These are phyloP conservation scores for Novumbra hubbsi DNA, from an alignment of 2,797 vertebrate species.

Conservation along the genomic window DNA sequence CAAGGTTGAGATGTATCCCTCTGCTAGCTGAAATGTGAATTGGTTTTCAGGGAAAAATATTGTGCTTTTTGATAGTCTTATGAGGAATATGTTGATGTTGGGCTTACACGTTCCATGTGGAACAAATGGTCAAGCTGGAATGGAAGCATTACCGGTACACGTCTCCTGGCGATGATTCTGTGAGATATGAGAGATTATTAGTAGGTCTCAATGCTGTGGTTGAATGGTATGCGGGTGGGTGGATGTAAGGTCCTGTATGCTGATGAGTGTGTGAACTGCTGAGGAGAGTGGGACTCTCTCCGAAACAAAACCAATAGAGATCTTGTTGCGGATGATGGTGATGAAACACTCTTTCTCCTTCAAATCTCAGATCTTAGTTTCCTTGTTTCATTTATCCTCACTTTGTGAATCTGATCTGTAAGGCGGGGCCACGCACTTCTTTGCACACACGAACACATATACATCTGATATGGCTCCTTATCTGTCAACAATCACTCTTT, in stretches of 20 bases:
- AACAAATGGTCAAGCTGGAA: not conserved
- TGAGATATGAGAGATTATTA: conserved; percentile 55
- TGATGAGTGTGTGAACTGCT: conserved; percentile 43
- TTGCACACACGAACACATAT: not conserved
- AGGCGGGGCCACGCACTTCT: not conserved
- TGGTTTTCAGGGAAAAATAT: no score
- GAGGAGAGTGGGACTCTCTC: conserved; percentile 40
- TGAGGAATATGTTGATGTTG: no score
- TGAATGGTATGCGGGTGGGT: conserved; percentile 44
- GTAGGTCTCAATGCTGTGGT: conserved; percentile 48
- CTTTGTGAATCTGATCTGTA: not conserved
- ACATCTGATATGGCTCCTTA: not conserved
- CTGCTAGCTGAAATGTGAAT: no score
- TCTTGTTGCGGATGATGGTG: conserved; percentile 18
- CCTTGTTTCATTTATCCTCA: conserved; percentile 24
- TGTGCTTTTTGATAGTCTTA: no score
- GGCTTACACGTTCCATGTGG: no score
- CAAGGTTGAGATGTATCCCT: no score
- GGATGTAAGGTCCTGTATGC: conserved; percentile 19
- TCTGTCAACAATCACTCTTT: conserved; percentile 2
- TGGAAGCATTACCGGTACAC: not conserved
- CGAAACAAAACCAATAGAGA: conserved; percentile 49
- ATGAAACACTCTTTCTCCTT: conserved; percentile 58
- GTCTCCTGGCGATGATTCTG: conserved; percentile 12
- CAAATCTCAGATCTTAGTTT: conserved; percentile 43